Evolutionary conservation across 2,888 invertebrate species (phyloP).

Genomic region (Andrena fulva): DNA sequence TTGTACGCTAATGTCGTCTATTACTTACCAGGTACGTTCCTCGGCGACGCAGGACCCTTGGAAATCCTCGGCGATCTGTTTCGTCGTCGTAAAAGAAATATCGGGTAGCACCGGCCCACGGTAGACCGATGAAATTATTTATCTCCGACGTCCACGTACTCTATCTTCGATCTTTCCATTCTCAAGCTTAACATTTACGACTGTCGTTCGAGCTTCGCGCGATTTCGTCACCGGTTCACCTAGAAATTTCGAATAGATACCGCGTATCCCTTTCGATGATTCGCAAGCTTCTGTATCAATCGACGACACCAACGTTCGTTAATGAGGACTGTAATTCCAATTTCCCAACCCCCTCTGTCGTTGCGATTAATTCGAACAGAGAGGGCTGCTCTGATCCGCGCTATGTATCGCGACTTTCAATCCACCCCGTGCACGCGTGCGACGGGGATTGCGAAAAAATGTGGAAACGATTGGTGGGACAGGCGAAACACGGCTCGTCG

Average conservation of each 20-base stretch:
- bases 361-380: not conserved
- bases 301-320: too few relatives aligned
- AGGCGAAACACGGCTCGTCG: not conserved
- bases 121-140: conserved; percentile 39
- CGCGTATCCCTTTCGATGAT: not conserved
- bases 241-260: not conserved
- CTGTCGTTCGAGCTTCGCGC: not conserved
- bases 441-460: conserved; percentile 7
- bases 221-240: not conserved
- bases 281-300: too few relatives aligned
- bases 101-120: conserved; percentile 13
- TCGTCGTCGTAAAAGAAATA: conserved; percentile 48
- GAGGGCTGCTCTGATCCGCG: too few relatives aligned
- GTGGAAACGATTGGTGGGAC: not conserved
- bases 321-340: not conserved
- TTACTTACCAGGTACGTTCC: conserved; percentile 67
- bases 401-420: not conserved
- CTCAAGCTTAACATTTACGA: conserved; percentile 6
- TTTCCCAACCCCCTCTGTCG: not conserved
- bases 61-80: conserved; percentile 41
- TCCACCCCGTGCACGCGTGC: not conserved
- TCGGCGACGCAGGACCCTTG: conserved; percentile 34
- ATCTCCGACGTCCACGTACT: conserved; percentile 19
- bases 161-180: conserved; percentile 8
- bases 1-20: conserved; percentile 73